Base-by-base conservation (phyloP, 2,888 invertebrate genomes). In the Microplitis manilae region DNA sequence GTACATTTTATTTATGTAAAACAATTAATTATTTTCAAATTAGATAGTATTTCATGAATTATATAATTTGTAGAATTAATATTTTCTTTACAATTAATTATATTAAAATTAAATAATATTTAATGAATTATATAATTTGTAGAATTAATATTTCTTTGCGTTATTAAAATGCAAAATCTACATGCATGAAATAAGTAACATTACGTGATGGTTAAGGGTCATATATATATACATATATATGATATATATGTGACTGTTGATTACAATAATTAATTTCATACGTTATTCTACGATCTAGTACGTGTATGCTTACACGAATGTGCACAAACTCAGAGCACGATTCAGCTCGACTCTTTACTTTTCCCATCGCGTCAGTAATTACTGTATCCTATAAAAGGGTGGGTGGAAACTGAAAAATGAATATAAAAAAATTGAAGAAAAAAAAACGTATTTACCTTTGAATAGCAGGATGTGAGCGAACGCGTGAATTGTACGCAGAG, bases 391-490 rank as follows among this genome's bases (percentile, higher is more conserved):
- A 67, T 72, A 41, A 9, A 68, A 41, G 75, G 40, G 41, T 50
- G 60, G 38, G 59, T 65, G 62, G 13, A 70, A 68, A 39, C 39
- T 30, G 65, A 20, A 65, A 65, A 65, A 65, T 65, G 39, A 67
- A 20, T 17, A 40, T 59, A 15, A 38, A 67, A 20, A 67, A 69
- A 40, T n/a, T 60, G 13, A 72, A 68, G 50, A 15, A 62, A 62
- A 9, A 62, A 39, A 61, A 65, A 77, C 65, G 40, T 70, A 59
- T 74, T 74, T 17, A 41, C 69, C 67, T 70, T 83, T 88, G 89
- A 89, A 89, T 89, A 85, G 86, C 89, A 89, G 89, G 89, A 89
- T 89, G 89, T 89, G 88, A 89, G 85, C 85, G 81, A 81, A 76
- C 78, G 80, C 77, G 78, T 75, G 65, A 73, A 65, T 67, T 59